These are phyloP conservation scores for Macrophya annulata DNA, from an alignment of 2,888 invertebrate genomes.

Conservation along the genomic window DNA sequence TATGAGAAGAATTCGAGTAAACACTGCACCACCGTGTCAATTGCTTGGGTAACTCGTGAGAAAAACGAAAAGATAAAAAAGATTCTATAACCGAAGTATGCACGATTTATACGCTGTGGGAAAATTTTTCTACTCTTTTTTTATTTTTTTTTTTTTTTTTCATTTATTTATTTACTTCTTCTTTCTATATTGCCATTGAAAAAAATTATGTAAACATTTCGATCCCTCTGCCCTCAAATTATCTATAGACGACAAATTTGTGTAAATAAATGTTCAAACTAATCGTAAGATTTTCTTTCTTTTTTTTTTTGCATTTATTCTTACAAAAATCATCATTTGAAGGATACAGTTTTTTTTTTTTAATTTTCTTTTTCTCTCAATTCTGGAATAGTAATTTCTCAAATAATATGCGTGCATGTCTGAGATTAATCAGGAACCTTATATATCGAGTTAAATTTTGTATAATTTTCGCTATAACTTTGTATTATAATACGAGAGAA, in stretches of 20 bases:
- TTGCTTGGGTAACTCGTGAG: conserved; percentile 13
- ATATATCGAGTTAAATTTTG: too few relatives aligned
- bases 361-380: too few relatives aligned
- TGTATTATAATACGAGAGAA: too few relatives aligned
- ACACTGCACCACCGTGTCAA: conserved; percentile 34
- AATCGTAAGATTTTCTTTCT: background rate
- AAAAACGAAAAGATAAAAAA: background rate
- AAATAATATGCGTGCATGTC: too few relatives aligned
- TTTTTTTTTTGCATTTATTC: too few relatives aligned
- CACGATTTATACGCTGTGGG: conserved; percentile 22
- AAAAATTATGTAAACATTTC: conserved; percentile 5
- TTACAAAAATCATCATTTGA: too few relatives aligned
- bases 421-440: too few relatives aligned
- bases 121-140: background rate
- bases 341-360: too few relatives aligned
- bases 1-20: conserved; percentile 5
- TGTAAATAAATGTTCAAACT: background rate
- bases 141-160: background rate
- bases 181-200: background rate
- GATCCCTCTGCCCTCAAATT: background rate
- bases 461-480: too few relatives aligned
- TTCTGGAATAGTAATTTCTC: background rate
- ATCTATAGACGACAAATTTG: background rate
- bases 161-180: background rate
- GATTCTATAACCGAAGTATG: background rate